A percentile compares a stretch with the other conserved stretches of the same genome.
Evolutionary conservation across 2,888 invertebrate genomes (phyloP).

Genomic region (Clunio marinus): DNA sequence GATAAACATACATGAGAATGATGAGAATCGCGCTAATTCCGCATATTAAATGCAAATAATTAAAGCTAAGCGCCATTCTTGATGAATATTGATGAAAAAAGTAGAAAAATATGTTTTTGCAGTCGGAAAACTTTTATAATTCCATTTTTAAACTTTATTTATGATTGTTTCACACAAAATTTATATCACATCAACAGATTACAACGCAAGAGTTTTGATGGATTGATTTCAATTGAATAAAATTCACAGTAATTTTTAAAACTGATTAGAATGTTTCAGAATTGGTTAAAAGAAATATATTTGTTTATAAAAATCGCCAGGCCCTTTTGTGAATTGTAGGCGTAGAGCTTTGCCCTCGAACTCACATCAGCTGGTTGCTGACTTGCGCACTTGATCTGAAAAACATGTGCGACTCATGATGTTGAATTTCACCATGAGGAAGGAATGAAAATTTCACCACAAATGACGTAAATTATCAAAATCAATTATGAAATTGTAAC

Average conservation of each 20-base stretch:
- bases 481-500: neutral
- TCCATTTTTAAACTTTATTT: neutral
- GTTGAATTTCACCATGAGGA: neutral
- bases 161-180: neutral
- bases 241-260: too few relatives aligned
- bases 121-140: neutral
- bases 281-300: neutral
- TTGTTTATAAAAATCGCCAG: constrained; percentile 7
- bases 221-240: too few relatives aligned
- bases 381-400: constrained; percentile 5
- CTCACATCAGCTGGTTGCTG: neutral
- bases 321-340: neutral
- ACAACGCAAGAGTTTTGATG: neutral
- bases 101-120: constrained; percentile 9
- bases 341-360: neutral
- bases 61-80: constrained; percentile 39
- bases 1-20: constrained; percentile 51
- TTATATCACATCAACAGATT: neutral
- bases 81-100: neutral
- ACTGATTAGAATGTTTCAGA: neutral
- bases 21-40: constrained; percentile 45
- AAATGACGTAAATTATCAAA: neutral
- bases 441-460: neutral
- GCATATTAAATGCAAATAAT: constrained; percentile 40
- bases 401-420: neutral